phyloP scores from a whole-genome alignment of 2,888 invertebrate genomes.

The Ceraclea dissimilis region DNA sequence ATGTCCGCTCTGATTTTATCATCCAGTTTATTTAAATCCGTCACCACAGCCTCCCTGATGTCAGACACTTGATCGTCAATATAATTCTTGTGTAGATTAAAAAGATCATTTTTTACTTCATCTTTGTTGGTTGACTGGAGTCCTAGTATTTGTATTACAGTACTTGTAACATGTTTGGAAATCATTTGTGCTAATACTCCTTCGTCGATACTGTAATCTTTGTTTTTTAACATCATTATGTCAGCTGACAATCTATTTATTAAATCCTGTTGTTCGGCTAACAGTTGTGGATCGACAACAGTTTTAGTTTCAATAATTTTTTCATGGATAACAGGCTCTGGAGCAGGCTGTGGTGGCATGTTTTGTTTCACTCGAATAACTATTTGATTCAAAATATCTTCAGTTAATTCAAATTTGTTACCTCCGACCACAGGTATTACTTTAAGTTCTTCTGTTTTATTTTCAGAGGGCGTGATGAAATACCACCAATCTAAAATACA shows the following conservation, averaged over 20 bases:
- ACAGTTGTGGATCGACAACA: constrained; percentile 34
- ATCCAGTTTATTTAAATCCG: constrained; percentile 37
- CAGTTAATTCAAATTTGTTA: constrained; percentile 25
- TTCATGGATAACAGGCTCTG: constrained; percentile 31
- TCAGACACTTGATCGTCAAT: constrained; percentile 37
- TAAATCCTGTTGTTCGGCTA: constrained; percentile 40
- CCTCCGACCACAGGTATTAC: constrained; percentile 27
- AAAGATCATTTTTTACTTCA: constrained; percentile 52
- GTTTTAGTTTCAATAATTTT: constrained; percentile 33
- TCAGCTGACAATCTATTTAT: constrained; percentile 47
- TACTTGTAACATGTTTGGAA: constrained; percentile 47
- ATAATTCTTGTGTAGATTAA: constrained; percentile 53
- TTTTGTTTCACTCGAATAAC: constrained; percentile 30
- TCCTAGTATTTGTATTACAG: constrained; percentile 48
- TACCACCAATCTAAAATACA: constrained; percentile 19
- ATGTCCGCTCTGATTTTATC: constrained; percentile 47
- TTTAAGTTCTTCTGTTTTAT: constrained; percentile 22
- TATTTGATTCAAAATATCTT: constrained; percentile 31
- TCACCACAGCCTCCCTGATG: constrained; percentile 9
- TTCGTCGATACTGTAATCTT: constrained; percentile 45
- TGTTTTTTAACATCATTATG: constrained; percentile 48
- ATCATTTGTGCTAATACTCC: constrained; percentile 47
- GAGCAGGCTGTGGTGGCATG: constrained; percentile 26
- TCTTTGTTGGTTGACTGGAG: constrained; percentile 41
- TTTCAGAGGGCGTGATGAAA: constrained; percentile 26